Evolutionary conservation across 2,888 invertebrate species (phyloP), one percentile per base, ranked within the genome.

Genomic region (Drosophila mimica): DNA sequence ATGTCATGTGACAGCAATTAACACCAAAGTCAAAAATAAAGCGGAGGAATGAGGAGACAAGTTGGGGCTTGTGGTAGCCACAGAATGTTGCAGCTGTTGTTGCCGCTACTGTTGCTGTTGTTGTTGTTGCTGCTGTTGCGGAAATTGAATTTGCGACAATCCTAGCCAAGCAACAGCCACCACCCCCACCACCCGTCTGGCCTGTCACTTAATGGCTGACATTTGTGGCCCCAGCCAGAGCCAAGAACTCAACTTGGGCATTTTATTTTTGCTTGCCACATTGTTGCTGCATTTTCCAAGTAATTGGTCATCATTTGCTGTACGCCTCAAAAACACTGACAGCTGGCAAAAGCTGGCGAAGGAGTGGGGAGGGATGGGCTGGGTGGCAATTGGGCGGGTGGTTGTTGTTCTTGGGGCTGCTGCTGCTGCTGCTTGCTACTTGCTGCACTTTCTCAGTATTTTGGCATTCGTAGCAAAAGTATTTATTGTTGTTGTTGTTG

Each of bases 241-340:
- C 56, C 48, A 33, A 54, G 66, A 53, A 51, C 63, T 40, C 51
- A 69, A 54, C 63, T 54, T 51, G 66, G 38, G 57, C 70, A 75
- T 78, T 75, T 81, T 65, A 36, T 54, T 38, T 36, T 36, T 70
- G 70, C 59, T 61, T 77, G 84, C 89, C 81, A 86, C 84, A 77
- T 89, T 86, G 89, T 86, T 87, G 87, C 84, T 82, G 84, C 84
- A 83, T 75, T 83, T 88, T 86, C 89, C 83, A 77, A 87, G 89
- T 87, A 86, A 86, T 86, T 86, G 89, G 86, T 89, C 86, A 86
- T 82, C 89, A 69, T 76, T 46, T 76, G 79, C 70, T 58, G 51
- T 64, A 59, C 62, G 70, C 73, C 75, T 64, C 70, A 70, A 63
- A 70, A 70, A 48, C 20, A 48, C 36, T 87, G 83, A 80, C 83